Evolutionary conservation across 2,797 vertebrate species (phyloP).

Genomic region (Oceanodroma leucorhoa): DNA sequence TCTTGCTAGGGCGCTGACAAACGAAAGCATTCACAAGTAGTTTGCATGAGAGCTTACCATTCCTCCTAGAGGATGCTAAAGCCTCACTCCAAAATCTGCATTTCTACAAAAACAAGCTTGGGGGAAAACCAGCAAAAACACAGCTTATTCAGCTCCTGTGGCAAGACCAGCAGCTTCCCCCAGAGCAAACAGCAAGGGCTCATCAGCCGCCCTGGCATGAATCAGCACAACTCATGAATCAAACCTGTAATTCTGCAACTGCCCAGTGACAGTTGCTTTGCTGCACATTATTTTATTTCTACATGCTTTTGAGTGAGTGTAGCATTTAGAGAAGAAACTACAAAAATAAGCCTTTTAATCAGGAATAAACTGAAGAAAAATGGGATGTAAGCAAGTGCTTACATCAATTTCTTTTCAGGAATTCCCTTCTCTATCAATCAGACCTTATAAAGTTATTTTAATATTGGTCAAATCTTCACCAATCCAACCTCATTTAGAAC

Average conservation of each 20-base stretch:
- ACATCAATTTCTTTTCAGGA: background rate
- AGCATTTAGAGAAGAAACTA: background rate
- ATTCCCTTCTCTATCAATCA: background rate
- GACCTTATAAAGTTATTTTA: background rate
- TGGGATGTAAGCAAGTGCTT: background rate
- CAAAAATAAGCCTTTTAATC: background rate
- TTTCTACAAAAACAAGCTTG: background rate
- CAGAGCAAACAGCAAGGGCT: background rate
- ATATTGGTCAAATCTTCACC: background rate
- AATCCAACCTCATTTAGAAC: background rate
- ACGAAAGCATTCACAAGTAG: background rate
- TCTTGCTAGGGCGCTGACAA: background rate
- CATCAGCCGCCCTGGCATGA: background rate
- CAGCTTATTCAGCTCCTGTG: background rate
- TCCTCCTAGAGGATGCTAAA: background rate
- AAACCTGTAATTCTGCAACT: background rate
- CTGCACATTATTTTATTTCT: background rate
- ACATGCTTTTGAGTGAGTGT: background rate
- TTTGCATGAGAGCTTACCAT: background rate
- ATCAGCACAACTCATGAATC: background rate
- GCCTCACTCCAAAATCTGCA: background rate
- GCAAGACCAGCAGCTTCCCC: background rate
- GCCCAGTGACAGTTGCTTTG: background rate
- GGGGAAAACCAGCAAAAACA: background rate
- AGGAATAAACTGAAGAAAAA: background rate